A percentile compares a stretch with the other conserved stretches of the same genome.
phyloP scores from a whole-genome alignment of 2,113 vertebrate genomes.

The Ploceus nigricollis region DNA sequence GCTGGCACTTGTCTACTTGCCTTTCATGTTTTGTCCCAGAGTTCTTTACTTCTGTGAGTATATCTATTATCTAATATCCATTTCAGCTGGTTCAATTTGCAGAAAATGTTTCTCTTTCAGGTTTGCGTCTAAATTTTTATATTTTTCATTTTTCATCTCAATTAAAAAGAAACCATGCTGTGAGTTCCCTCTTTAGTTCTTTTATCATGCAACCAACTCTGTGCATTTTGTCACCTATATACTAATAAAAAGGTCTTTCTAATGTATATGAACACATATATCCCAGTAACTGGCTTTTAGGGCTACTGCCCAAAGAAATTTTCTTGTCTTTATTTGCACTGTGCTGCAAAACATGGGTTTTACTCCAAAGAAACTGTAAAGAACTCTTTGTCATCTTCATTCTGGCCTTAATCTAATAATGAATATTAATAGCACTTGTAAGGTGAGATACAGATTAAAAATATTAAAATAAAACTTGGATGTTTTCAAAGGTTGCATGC shows the following conservation, averaged over 20 bases:
- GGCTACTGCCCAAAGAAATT: conserved; percentile 6
- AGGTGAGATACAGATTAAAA: conserved; percentile 46
- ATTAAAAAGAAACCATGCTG: conserved; percentile 75
- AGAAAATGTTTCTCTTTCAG: conserved; percentile 37
- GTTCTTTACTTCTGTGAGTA: not conserved
- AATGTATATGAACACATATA: not conserved
- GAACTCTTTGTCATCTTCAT: not conserved
- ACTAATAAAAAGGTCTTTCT: conserved; percentile 20
- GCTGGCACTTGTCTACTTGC: not conserved
- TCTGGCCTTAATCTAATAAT: conserved; percentile 45
- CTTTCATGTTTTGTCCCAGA: not conserved
- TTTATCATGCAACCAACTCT: conserved; percentile 55
- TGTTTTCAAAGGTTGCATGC: conserved; percentile 23
- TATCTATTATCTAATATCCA: not conserved
- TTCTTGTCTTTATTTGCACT: not conserved
- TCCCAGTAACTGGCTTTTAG: not conserved
- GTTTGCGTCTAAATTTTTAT: not conserved
- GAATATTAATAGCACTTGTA: conserved; percentile 51
- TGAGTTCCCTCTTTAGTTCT: conserved; percentile 43
- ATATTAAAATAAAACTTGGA: conserved; percentile 23
- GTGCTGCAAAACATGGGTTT: not conserved
- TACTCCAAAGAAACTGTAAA: conserved; percentile 18
- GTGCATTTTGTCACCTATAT: conserved; percentile 13
- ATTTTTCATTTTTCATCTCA: conserved; percentile 69
- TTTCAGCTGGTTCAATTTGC: not conserved